Evolutionary conservation across 2,797 vertebrate genomes (phyloP), one percentile per base, ranked within the genome.

Genomic region (Gila robusta): DNA sequence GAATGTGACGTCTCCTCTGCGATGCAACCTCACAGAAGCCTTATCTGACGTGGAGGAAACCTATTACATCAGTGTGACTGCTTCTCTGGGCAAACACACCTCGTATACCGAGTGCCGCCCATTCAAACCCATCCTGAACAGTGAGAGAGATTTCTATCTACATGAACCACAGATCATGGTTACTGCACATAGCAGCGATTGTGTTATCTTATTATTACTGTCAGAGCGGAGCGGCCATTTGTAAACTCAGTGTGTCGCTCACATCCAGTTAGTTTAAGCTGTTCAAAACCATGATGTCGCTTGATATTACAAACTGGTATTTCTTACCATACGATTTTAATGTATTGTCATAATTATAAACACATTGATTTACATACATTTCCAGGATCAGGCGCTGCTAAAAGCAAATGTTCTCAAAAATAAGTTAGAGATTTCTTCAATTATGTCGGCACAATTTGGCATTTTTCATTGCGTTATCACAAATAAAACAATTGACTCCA

Each of bases 1-100:
- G 7, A 44, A 12, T 11, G 79, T 87, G 47, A 23, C 7, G 3
- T 83, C n/a, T 19, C 87, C 82, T 9, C 76, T 87, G 49, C 35
- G 0, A 0, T 90, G 89, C 70, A 69, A 90, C 56, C 85, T 90
- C 6, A 90, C 89, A 0, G 44, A 87, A 32, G 79, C 32, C 39
- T 80, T 90, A 6, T 69, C 82, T 6, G 0, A 87, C 26, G 52
- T 2, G 41, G 1, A 49, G 2, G 23, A 73, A 3, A 73, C 1
- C 39, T 90, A 90, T 84, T 87, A 81, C 9, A 23, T 66, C 44
- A 85, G 1, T 0, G 85, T 90, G 28, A 56, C 19, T 59, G 87
- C 87, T 28, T 8, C 21, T 4, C 66, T 76, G 26, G 79, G 66
- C 9, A 72, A 52, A 0, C 21, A 23, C 12, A 77, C 12, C 0